phyloP scores from a whole-genome alignment of 2,113 vertebrate genomes.

The Sapajus apella region DNA sequence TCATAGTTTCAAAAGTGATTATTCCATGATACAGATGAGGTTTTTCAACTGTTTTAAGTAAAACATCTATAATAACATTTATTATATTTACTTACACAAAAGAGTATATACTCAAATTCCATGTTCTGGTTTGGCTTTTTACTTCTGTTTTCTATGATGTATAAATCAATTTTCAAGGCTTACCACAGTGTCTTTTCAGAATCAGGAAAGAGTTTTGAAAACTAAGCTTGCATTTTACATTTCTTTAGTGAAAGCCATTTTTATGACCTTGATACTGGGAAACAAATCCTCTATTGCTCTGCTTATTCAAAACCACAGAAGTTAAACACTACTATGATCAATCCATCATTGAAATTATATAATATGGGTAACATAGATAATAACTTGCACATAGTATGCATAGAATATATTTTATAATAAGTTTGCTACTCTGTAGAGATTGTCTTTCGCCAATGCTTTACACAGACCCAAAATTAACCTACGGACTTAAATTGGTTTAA shows the following conservation, averaged over 20 bases:
- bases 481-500: background rate
- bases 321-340: background rate
- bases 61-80: conserved; percentile 24
- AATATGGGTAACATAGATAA: background rate
- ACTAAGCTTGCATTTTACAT: background rate
- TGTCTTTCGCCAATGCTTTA: background rate
- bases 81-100: conserved; percentile 12
- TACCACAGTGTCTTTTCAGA: background rate
- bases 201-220: background rate
- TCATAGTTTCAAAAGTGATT: conserved; percentile 21
- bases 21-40: background rate
- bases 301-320: background rate
- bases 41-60: background rate
- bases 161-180: background rate
- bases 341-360: background rate
- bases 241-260: background rate
- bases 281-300: background rate
- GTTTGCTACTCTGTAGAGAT: background rate
- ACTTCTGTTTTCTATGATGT: background rate
- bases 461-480: background rate
- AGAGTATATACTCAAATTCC: background rate
- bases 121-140: background rate
- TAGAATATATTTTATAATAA: background rate
- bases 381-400: rapidly evolving
- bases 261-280: background rate